These are phyloP conservation scores for Ormyrus nitidulus DNA, from an alignment of 2,888 invertebrate genomes.

Conservation along the genomic window DNA sequence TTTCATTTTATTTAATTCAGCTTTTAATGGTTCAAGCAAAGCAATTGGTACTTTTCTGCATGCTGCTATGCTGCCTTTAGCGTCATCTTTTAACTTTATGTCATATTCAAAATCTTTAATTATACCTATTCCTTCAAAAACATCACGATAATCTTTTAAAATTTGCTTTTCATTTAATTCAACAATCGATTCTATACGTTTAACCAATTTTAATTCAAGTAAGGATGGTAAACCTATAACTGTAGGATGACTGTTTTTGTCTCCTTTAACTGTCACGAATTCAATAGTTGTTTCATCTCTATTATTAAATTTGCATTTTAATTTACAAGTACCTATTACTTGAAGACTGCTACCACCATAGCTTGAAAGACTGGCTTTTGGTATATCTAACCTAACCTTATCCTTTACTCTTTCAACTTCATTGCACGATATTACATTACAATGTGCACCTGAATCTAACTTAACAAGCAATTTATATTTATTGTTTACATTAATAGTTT, in stretches of 20 bases:
- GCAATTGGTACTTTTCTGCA: slow-evolving; percentile 54
- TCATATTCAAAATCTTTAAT: slow-evolving; percentile 54
- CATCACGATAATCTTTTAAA: slow-evolving; percentile 43
- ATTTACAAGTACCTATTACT: slow-evolving; percentile 39
- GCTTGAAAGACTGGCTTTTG: slow-evolving; percentile 27
- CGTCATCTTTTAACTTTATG: slow-evolving; percentile 52
- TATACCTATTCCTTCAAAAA: slow-evolving; percentile 54
- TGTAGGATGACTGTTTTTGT: slow-evolving; percentile 39
- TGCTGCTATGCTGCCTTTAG: slow-evolving; percentile 46
- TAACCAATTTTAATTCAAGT: slow-evolving; percentile 50
- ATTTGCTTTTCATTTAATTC: slow-evolving; percentile 28
- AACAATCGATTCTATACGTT: slow-evolving; percentile 28
- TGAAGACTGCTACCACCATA: slow-evolving; percentile 40
- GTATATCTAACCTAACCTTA: slow-evolving; percentile 10
- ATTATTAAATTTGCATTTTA: too few species aligned
- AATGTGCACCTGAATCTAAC: slow-evolving; percentile 50
- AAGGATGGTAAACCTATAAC: slow-evolving; percentile 45
- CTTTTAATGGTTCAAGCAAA: slow-evolving; percentile 36
- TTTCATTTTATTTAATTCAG: slow-evolving; percentile 51
- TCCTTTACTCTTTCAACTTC: slow-evolving; percentile 29
- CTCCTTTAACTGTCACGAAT: slow-evolving; percentile 44
- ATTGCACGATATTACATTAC: slow-evolving; percentile 35
- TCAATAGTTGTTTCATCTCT: slow-evolving; percentile 6
- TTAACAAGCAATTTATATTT: slow-evolving; percentile 31
- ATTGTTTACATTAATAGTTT: slow-evolving; percentile 25